Base-by-base conservation (phyloP, 2,797 vertebrate species). In the Enteromius radiatus region DNA sequence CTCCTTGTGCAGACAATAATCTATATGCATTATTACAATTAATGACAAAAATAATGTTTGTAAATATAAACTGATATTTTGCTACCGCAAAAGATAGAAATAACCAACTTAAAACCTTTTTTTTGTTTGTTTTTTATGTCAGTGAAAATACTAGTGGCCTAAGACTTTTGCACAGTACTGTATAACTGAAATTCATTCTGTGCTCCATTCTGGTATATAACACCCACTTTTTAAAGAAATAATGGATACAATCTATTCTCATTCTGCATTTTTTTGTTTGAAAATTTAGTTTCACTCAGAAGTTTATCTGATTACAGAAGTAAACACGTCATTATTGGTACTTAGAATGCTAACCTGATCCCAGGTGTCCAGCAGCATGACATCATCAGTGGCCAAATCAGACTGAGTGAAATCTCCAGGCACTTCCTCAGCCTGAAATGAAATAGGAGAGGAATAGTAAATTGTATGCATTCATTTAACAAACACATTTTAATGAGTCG, bases 311-410 rank as follows among this genome's bases (percentile, higher is more conserved):
- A 54, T 56, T 74, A 23, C 21, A 56, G 21, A 75, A n/a, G 14
- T n/a, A 43, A 45, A 45, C 23, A 76, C 28, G 1, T 17, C 15
- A 28, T 21, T 63, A 63, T 8, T 5, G 6, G 23, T 43, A 19
- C 23, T 61, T 76, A 2, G 23, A 59, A 75, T 26, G n/a, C 78
- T 71, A 21, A 95, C 95, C 91, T 95, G 91, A 80, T 92, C 85
- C 89, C 89, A 87, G 2, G 89, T 89, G 82, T 96, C 95, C 89
- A 96, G 83, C 80, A 96, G 85, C 95, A 96, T 96, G 84, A 95
- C 88, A 54, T 96, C 95, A 86, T 96, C 95, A 0, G 88, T 84
- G 33, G 93, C 92, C 88, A 96, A 87, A 86, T 95, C 94, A 0
- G 84, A 5, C 89, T 95, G 95, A 59, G 90, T 89, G 54, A 94